A percentile compares a stretch with the other conserved stretches of the same genome.
These are phyloP conservation scores for Acipenser ruthenus DNA, from an alignment of 2,797 vertebrate genomes.

Conservation along the genomic window DNA sequence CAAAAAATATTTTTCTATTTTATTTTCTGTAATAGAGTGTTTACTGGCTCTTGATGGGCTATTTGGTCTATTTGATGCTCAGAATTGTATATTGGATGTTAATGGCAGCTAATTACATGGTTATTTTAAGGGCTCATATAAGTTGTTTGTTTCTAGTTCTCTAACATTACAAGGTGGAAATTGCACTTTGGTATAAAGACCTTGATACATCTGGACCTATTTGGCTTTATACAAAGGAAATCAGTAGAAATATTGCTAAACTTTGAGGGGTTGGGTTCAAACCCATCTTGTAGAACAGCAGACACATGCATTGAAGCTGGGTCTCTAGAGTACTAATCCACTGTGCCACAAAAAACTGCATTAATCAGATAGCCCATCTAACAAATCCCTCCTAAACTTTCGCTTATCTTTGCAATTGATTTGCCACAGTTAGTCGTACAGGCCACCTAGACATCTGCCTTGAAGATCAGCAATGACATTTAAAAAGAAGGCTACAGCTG, in stretches of 20 bases:
- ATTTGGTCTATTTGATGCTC: too few relatives aligned
- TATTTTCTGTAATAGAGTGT: neutral
- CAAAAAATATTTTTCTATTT: neutral
- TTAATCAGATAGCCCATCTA: slow-evolving; percentile 17
- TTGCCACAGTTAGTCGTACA: slow-evolving; percentile 21
- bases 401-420: slow-evolving; percentile 36
- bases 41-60: neutral
- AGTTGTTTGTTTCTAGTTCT: too few relatives aligned
- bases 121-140: too few relatives aligned
- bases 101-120: too few relatives aligned
- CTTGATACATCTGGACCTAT: neutral
- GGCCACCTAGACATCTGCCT: slow-evolving; percentile 36
- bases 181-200: too few relatives aligned
- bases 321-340: too few relatives aligned
- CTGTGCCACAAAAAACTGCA: slow-evolving; percentile 12
- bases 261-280: too few relatives aligned
- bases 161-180: neutral
- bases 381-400: slow-evolving; percentile 12
- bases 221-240: neutral
- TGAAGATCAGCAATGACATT: slow-evolving; percentile 56
- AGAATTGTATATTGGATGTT: too few relatives aligned
- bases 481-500: slow-evolving; percentile 48
- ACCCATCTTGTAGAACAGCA: too few relatives aligned
- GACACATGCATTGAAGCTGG: too few relatives aligned
- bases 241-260: too few relatives aligned